Evolutionary conservation across 2,888 invertebrate genomes (phyloP).

Genomic region (Onchidella celtica): DNA sequence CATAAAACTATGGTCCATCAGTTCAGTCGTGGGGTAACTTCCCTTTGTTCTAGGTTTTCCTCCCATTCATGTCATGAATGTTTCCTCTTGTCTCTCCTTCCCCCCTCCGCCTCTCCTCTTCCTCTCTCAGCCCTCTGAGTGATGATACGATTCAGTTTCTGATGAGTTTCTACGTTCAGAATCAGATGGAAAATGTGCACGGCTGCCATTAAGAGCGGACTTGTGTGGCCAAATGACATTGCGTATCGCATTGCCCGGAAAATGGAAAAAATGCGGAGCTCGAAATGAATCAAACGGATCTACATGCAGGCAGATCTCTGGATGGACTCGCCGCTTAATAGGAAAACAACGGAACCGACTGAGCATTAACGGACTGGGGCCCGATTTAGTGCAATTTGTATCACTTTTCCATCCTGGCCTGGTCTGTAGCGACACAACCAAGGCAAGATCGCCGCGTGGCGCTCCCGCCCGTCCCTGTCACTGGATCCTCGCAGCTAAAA

Average conservation of each 20-base stretch:
- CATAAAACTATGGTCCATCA: no score
- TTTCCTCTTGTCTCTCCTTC: no score
- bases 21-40: no score
- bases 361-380: slow-evolving; percentile 30
- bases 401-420: slow-evolving; percentile 37
- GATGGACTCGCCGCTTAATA: slow-evolving; percentile 38
- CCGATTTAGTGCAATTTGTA: slow-evolving; percentile 43
- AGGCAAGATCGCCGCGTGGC: slow-evolving; percentile 19
- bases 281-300: slow-evolving; percentile 36
- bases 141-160: no score
- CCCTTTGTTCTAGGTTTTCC: no score
- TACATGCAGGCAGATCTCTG: slow-evolving; percentile 21
- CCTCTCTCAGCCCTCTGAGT: no score
- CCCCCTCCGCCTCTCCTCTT: no score
- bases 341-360: slow-evolving; percentile 40
- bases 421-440: background rate
- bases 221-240: slow-evolving; percentile 40
- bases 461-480: slow-evolving; percentile 23
- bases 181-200: slow-evolving; percentile 27
- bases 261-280: slow-evolving; percentile 33
- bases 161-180: slow-evolving; percentile 1
- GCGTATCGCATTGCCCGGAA: slow-evolving; percentile 45
- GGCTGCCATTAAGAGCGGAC: slow-evolving; percentile 24
- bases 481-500: slow-evolving; percentile 36
- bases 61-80: no score